Base-by-base conservation (phyloP, 1,140 invertebrate species). In the Propsilocerus akamusi region DNA sequence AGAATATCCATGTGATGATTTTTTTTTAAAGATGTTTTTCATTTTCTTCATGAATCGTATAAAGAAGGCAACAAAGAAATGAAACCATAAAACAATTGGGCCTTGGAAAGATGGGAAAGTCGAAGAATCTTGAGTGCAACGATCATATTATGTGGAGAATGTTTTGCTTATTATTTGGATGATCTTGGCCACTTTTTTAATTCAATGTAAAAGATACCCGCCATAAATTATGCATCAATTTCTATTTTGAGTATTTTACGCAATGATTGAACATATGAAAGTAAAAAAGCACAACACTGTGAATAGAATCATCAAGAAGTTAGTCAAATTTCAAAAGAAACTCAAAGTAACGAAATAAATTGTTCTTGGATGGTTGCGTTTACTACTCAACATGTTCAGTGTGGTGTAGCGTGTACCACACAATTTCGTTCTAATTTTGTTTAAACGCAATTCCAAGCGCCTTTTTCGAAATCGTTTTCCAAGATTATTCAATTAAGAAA, bases 11-110 rank as follows among this genome's bases (percentile, higher is more conserved):
- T 41, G 5, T 41, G 34, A 41, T 41, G 34, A n/a, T n/a, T n/a
- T n/a, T n/a, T n/a, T n/a, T n/a, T n/a, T 41, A 41, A 41, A 41
- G 34, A 41, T 41, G 34, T 20, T 41, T 30, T 30, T 30, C 28
- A 12, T 30, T n/a, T n/a, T 30, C 14, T n/a, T 3, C 28, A 3
- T 30, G 14, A 30, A 30, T 12, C 6, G 14, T 4, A 30, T 12
- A 30, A 30, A 30, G 28, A 30, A 30, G 28, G 14, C 10, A 30
- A 30, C 14, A 30, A 30, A 7, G 28, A 30, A n/a, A 30, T 12
- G 28, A 30, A 30, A 10, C 28, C 11, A 30, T 30, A 30, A 30
- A 30, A 30, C 28, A 30, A 30, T 30, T 3, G 6, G 14, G 6
- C 28, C 28, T 30, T 30, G 28, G 28, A 30, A 30, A n/a, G 28